These are phyloP conservation scores for Gastracanthus pulcherrimus DNA, from an alignment of 2,888 invertebrate genomes.

Conservation along the genomic window DNA sequence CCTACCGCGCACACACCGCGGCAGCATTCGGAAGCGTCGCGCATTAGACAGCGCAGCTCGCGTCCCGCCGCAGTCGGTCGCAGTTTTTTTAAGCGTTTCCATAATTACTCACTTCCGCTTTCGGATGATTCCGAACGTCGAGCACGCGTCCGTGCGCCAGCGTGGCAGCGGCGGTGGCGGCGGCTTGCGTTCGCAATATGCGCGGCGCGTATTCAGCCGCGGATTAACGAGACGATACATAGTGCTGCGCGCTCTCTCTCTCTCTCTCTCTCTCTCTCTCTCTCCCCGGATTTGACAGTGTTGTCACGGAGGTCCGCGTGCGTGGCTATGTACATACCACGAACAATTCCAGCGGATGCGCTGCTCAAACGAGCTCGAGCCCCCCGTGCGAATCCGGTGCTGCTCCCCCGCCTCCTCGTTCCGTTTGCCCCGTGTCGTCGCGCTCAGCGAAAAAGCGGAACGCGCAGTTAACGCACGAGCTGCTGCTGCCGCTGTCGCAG, in stretches of 20 bases:
- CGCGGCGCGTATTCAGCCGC: constrained; percentile 11
- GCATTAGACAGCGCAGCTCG: neutral
- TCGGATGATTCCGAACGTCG: constrained; percentile 10
- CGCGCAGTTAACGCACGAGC: too few relatives aligned
- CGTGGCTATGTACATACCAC: constrained; percentile 3
- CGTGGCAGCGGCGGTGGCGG: too few relatives aligned
- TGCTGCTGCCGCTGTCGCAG: too few relatives aligned
- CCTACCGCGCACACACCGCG: too few relatives aligned
- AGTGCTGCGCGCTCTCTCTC: too few relatives aligned
- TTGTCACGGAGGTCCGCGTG: constrained; percentile 39
- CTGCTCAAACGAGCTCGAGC: neutral
- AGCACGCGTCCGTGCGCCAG: neutral
- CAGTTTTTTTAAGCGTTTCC: neutral
- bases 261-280: too few relatives aligned
- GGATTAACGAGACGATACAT: constrained; percentile 38
- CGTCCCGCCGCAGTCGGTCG: neutral
- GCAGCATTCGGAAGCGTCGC: too few relatives aligned
- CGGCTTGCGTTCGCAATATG: constrained; percentile 28
- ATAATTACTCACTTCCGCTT: constrained; percentile 4
- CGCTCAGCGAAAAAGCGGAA: neutral
- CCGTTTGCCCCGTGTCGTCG: neutral
- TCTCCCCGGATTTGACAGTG: constrained; percentile 46
- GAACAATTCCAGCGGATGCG: neutral
- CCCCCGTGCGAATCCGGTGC: neutral
- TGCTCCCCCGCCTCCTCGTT: neutral